phyloP scores from a whole-genome alignment of 2,797 vertebrate genomes.

The Falco cherrug region DNA sequence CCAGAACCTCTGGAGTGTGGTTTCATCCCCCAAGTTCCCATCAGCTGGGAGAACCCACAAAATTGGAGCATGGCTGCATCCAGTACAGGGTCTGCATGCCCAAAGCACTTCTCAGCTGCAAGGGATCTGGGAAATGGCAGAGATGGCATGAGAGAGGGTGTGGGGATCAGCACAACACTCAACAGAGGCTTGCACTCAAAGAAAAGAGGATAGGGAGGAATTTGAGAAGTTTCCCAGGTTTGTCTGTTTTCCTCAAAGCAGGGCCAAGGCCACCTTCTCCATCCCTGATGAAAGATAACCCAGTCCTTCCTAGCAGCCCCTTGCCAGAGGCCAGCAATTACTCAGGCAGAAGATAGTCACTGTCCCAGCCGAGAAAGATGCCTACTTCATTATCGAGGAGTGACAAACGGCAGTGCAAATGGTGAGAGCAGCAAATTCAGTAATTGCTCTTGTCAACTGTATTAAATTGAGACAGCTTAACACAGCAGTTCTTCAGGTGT shows the following conservation, averaged over 20 bases:
- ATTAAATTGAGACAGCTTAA: background rate
- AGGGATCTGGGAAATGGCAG: background rate
- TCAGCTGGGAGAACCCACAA: background rate
- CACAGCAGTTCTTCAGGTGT: background rate
- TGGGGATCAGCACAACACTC: background rate
- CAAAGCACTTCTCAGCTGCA: background rate
- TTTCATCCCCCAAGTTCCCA: background rate
- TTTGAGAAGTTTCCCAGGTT: background rate
- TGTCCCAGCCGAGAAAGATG: background rate
- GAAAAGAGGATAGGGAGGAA: background rate
- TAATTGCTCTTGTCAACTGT: background rate
- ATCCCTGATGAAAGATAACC: background rate
- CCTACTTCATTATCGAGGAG: background rate
- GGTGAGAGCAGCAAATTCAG: background rate
- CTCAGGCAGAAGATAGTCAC: background rate
- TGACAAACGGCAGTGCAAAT: background rate
- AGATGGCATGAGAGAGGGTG: background rate
- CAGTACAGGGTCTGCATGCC: background rate
- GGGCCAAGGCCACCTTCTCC: background rate
- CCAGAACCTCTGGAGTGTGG: background rate
- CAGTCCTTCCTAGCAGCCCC: background rate
- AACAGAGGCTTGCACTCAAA: background rate
- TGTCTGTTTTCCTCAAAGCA: background rate
- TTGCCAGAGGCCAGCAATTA: background rate
- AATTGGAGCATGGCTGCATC: background rate